Evolutionary conservation across 2,888 invertebrate species (phyloP).

Genomic region (Drosophila neonasuta): DNA sequence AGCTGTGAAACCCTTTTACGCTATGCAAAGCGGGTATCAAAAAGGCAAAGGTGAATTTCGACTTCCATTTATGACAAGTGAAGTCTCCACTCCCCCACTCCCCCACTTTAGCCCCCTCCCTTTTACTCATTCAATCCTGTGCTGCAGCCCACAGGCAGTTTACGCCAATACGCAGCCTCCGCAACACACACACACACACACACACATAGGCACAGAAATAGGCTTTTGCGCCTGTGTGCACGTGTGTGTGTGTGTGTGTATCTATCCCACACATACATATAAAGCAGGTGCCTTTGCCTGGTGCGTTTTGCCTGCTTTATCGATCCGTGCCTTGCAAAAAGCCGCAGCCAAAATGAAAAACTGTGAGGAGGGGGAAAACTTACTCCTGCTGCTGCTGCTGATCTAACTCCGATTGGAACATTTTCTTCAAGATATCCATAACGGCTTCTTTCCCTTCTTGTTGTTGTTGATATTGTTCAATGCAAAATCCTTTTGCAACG

Average conservation of each 20-base stretch:
- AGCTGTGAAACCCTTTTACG: no score
- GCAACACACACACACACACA: slow-evolving; percentile 29
- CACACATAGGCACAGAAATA: slow-evolving; percentile 4
- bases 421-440: slow-evolving; percentile 75
- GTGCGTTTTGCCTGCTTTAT: slow-evolving; percentile 54
- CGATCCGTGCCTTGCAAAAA: slow-evolving; percentile 58
- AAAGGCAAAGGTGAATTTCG: slow-evolving; percentile 2
- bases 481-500: slow-evolving; percentile 21
- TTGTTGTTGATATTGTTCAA: slow-evolving; percentile 13
- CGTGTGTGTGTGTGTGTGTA: slow-evolving; percentile 41
- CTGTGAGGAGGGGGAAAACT: slow-evolving; percentile 28
- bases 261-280: slow-evolving; percentile 48
- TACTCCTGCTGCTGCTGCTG: slow-evolving; percentile 62
- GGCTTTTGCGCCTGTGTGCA: background rate
- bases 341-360: slow-evolving; percentile 31
- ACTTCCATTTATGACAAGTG: slow-evolving; percentile 7
- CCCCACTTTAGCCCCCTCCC: background rate
- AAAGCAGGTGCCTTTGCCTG: slow-evolving; percentile 67
- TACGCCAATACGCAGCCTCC: slow-evolving; percentile 73
- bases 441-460: slow-evolving; percentile 21
- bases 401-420: slow-evolving; percentile 66
- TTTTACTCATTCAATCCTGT: background rate
- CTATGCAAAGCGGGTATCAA: background rate
- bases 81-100: background rate
- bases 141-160: slow-evolving; percentile 15